Percentiles rank a stretch among this genome's conserved stretches.
phyloP scores from a whole-genome alignment of 2,888 invertebrate genomes.

The Drosophila quinaria region DNA sequence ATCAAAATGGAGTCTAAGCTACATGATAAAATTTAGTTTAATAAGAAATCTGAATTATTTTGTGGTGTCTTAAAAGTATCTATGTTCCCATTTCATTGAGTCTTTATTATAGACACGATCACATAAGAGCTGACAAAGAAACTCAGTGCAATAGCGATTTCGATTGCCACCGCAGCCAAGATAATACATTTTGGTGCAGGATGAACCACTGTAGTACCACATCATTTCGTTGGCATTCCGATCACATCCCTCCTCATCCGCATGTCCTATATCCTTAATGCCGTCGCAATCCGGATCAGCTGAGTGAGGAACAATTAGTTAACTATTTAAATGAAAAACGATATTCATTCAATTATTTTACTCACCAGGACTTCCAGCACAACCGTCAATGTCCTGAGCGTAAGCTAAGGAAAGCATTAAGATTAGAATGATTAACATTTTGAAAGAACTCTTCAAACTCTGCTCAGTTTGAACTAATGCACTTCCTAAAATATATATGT shows the following conservation, averaged over 20 bases:
- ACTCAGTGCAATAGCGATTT: conserved; percentile 16
- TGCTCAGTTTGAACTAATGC: not conserved
- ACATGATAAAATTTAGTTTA: not conserved
- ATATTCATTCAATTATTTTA: not conserved
- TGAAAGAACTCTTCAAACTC: not conserved
- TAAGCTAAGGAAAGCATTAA: not conserved
- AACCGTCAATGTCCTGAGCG: not conserved
- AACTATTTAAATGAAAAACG: not conserved
- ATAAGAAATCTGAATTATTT: not conserved
- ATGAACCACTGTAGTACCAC: not conserved
- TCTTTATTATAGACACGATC: not conserved
- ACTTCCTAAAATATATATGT: not conserved
- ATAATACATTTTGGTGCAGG: not conserved
- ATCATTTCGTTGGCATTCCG: not conserved
- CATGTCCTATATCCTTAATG: not conserved
- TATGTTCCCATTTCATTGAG: too few relatives aligned
- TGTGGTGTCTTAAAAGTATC: not conserved
- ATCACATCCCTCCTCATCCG: not conserved
- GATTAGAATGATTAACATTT: conserved; percentile 6
- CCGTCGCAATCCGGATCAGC: not conserved
- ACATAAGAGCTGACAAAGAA: not conserved
- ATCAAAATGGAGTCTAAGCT: not conserved
- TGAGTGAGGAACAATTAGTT: not conserved
- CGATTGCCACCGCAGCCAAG: conserved; percentile 19
- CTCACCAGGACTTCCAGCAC: conserved; percentile 1